Conservation (phyloP, 2,888 invertebrate species). For the Nomada flava region DNA sequence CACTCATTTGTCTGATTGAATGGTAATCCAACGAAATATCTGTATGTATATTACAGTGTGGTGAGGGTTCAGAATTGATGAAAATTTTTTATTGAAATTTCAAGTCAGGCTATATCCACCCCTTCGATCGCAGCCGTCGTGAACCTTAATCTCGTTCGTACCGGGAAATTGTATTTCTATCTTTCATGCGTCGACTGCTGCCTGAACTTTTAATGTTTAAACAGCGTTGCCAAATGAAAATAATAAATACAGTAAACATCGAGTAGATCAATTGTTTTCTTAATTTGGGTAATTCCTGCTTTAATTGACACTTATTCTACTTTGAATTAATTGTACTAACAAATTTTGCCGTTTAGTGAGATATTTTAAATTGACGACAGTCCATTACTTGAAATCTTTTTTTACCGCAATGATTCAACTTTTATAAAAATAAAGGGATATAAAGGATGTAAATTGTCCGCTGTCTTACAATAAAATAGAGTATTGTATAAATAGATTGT, state of each 20-base stretch:
- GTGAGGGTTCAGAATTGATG: conserved; percentile 49
- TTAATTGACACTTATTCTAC: neutral
- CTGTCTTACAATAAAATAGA: too few relatives aligned
- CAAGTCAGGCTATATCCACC: conserved; percentile 50
- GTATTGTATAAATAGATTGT: too few relatives aligned
- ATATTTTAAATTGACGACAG: too few relatives aligned
- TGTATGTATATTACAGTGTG: conserved; percentile 10
- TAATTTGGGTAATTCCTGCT: neutral
- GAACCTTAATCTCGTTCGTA: conserved; percentile 59
- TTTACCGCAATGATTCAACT: too few relatives aligned
- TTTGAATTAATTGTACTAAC: neutral
- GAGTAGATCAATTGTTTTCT: neutral
- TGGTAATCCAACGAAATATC: conserved; percentile 46
- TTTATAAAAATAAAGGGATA: too few relatives aligned
- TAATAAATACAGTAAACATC: conserved; percentile 45
- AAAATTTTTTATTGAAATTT: conserved; percentile 71
- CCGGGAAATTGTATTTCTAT: conserved; percentile 65
- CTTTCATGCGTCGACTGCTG: conserved; percentile 42
- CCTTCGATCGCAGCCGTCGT: conserved; percentile 42
- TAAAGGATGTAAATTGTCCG: too few relatives aligned
- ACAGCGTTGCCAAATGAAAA: conserved; percentile 58
- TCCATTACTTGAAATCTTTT: neutral
- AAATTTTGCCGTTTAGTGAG: neutral
- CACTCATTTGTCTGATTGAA: conserved; percentile 55
- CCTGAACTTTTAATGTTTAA: conserved; percentile 40